Base-by-base conservation (phyloP, 2,113 vertebrate species). In the Chloropsis hardwickii region DNA sequence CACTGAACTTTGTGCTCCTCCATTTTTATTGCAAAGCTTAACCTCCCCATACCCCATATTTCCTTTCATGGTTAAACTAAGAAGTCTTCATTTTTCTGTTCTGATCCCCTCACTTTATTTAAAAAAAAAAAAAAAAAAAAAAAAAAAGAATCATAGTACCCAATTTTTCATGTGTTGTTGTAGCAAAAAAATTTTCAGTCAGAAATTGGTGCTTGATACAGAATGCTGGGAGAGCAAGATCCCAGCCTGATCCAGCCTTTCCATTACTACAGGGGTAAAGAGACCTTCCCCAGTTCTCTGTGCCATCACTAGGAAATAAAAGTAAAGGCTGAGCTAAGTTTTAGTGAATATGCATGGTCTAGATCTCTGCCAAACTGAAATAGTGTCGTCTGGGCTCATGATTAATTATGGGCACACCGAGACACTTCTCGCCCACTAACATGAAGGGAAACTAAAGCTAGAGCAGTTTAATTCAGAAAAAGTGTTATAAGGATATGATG, bases 391-490 rank as follows among this genome's bases (percentile, higher is more conserved):
- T 45, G 27, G 65, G 37, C 35, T 91, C 19, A 13, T 80, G 40
- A 85, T 77, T 90, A 90, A 95, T 94, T 89, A 70, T 1, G 6
- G 66, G 37, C 42, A 40, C 61, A 80, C 23, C 0, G 0, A 89
- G 78, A 91, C 31, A 73, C 31, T 86, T 82, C 42, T 80, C 0
- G 0, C 40, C 35, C 0, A 0, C 44, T 53, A 45, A 61, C 35
- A 19, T 14, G 25, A 67, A 65, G 65, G 25, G 16, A 86, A 94
- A 51, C 14, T 29, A 60, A 92, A 89, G 50, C 33, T 76, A 39
- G 64, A 85, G 37, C 47, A 81, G 56, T 81, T 95, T 62, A 91
- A 88, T 80, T 81, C 81, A 85, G 84, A 42, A 57, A 80, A 57
- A 87, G 39, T 37, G 42, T 64, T 69, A 27, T 51, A 70, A 77